These are phyloP conservation scores for Archips crataeganus DNA, from an alignment of 2,888 invertebrate species.

Conservation along the genomic window DNA sequence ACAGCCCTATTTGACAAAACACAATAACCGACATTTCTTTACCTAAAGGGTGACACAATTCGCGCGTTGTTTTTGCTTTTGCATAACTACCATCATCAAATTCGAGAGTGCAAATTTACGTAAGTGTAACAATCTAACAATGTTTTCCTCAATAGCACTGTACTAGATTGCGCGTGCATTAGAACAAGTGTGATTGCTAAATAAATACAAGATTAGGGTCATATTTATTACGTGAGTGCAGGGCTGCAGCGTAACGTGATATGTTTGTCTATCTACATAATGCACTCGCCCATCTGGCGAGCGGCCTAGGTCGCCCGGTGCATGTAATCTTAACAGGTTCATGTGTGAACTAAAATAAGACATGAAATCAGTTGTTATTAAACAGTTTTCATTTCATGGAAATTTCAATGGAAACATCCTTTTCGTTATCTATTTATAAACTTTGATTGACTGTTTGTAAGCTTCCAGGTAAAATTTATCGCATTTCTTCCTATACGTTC, in stretches of 20 bases:
- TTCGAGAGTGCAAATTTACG: conserved; percentile 23
- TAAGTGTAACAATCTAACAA: conserved; percentile 12
- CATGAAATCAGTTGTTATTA: not conserved
- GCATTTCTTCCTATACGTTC: not conserved
- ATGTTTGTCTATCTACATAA: conserved; percentile 34
- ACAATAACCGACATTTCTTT: conserved; percentile 11
- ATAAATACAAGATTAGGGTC: conserved; percentile 38
- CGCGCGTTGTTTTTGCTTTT: conserved; percentile 18
- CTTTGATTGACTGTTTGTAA: conserved; percentile 1
- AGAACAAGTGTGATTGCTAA: conserved; percentile 36
- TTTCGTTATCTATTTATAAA: conserved; percentile 4
- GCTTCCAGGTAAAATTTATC: conserved; percentile 1
- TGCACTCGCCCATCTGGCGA: conserved; percentile 50
- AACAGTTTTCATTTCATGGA: not conserved
- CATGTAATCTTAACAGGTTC: conserved; percentile 4
- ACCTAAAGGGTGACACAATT: conserved; percentile 3
- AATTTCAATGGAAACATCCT: not conserved
- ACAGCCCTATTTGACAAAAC: not conserved
- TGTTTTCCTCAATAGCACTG: conserved; percentile 20
- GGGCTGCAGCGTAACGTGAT: conserved; percentile 29
- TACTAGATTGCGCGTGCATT: conserved; percentile 29
- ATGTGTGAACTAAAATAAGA: not conserved
- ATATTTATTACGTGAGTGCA: conserved; percentile 32
- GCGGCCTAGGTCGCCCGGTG: conserved; percentile 53
- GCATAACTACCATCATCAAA: conserved; percentile 10